These are phyloP conservation scores for Metalampra italica DNA, from an alignment of 2,888 invertebrate genomes.

Conservation along the genomic window DNA sequence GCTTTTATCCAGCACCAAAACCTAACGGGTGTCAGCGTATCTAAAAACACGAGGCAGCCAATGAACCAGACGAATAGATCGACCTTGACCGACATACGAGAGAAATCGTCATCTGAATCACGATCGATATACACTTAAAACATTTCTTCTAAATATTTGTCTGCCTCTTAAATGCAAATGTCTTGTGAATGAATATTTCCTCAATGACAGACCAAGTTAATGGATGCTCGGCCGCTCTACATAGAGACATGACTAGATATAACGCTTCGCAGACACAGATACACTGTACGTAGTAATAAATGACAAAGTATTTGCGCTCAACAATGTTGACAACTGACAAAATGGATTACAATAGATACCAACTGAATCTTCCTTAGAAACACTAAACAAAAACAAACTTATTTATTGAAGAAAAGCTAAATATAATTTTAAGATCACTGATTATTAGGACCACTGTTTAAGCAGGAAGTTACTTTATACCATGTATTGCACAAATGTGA, in stretches of 20 bases:
- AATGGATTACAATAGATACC: too few relatives aligned
- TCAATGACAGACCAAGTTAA: slow-evolving; percentile 1
- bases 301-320: too few relatives aligned
- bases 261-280: not conserved
- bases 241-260: not conserved
- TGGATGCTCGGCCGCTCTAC: slow-evolving; percentile 5
- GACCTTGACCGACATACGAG: slow-evolving; percentile 65
- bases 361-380: too few relatives aligned
- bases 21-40: slow-evolving; percentile 18
- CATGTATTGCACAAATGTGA: not conserved
- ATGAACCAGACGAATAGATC: slow-evolving; percentile 36
- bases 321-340: too few relatives aligned
- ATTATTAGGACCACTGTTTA: too few relatives aligned
- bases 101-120: slow-evolving; percentile 66
- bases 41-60: slow-evolving; percentile 1
- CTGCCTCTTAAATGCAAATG: slow-evolving; percentile 14
- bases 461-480: too few relatives aligned
- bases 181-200: slow-evolving; percentile 13
- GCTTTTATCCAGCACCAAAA: not conserved
- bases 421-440: too few relatives aligned
- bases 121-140: slow-evolving; percentile 23
- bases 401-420: too few relatives aligned
- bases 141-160: slow-evolving; percentile 30
- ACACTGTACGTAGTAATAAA: too few relatives aligned
- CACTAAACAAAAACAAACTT: too few relatives aligned